phyloP scores from a whole-genome alignment of 2,797 vertebrate species.

The Peromyscus aztecus region DNA sequence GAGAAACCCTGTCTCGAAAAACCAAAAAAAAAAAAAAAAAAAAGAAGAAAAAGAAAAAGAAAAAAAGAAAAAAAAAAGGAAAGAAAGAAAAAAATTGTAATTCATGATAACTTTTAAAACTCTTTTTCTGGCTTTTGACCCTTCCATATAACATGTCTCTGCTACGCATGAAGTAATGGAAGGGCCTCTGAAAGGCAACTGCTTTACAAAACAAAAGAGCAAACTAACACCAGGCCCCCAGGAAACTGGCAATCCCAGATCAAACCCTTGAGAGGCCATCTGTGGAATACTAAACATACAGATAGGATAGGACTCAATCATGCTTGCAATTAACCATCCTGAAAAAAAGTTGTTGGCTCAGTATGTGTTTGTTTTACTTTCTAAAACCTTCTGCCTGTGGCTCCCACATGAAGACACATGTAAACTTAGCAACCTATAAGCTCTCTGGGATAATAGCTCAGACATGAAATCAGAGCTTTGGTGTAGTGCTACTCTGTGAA shows the following conservation, averaged over 20 bases:
- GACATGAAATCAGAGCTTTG: neutral
- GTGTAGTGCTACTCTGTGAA: neutral
- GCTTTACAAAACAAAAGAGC: neutral
- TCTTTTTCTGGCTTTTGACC: neutral
- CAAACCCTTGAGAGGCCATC: neutral
- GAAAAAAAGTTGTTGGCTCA: neutral
- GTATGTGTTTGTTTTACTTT: neutral
- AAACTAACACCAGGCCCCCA: neutral
- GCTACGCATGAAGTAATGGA: neutral
- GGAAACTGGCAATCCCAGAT: neutral
- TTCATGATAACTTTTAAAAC: neutral
- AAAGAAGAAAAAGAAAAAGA: neutral
- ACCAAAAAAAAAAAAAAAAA: too few species aligned
- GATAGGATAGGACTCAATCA: neutral
- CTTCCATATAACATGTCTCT: slow-evolving; percentile 55
- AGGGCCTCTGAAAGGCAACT: slow-evolving; percentile 25
- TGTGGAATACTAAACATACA: slow-evolving; percentile 45
- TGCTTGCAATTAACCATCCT: slow-evolving; percentile 7
- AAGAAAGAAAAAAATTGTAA: neutral
- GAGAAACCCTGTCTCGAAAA: too few species aligned
- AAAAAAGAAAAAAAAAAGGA: neutral
- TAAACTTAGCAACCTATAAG: slow-evolving; percentile 29
- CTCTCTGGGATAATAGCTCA: slow-evolving; percentile 9
- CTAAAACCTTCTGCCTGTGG: neutral
- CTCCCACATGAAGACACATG: neutral